A percentile compares a stretch with the other conserved stretches of the same genome.
These are phyloP conservation scores for Strigops habroptila DNA, from an alignment of 2,113 vertebrate genomes.

Conservation along the genomic window DNA sequence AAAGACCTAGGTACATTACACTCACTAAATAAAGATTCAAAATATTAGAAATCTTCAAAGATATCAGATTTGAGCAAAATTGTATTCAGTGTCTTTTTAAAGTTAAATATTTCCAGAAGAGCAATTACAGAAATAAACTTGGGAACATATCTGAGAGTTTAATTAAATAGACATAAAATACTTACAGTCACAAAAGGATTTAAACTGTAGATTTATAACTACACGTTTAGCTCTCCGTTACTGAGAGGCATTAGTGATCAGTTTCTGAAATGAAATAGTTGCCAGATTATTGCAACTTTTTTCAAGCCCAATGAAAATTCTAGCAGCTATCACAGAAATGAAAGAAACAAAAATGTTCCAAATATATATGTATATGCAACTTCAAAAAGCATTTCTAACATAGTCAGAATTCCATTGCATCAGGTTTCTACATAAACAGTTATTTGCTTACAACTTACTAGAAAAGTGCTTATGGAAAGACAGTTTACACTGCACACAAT, in stretches of 20 bases:
- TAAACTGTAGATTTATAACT: background rate
- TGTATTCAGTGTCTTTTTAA: background rate
- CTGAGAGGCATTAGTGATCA: background rate
- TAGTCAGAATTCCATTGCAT: background rate
- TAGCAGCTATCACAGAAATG: background rate
- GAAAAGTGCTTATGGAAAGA: background rate
- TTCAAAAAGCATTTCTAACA: background rate
- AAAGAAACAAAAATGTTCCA: background rate
- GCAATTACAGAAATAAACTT: background rate
- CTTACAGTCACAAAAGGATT: background rate
- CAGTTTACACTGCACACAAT: background rate
- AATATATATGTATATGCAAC: background rate
- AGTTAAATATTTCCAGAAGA: background rate
- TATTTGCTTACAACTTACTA: background rate
- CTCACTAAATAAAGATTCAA: background rate
- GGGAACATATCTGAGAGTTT: background rate
- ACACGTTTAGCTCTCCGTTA: background rate
- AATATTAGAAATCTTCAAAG: background rate
- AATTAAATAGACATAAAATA: background rate
- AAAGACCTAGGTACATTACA: background rate
- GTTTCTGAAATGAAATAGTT: background rate
- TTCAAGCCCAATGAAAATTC: background rate
- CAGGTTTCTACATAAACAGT: background rate
- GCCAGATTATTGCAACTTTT: background rate
- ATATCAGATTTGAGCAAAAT: background rate